Percentiles rank a stretch among this genome's conserved stretches.
Conservation (phyloP, 2,113 vertebrate genomes). For the Addax nasomaculatus region DNA sequence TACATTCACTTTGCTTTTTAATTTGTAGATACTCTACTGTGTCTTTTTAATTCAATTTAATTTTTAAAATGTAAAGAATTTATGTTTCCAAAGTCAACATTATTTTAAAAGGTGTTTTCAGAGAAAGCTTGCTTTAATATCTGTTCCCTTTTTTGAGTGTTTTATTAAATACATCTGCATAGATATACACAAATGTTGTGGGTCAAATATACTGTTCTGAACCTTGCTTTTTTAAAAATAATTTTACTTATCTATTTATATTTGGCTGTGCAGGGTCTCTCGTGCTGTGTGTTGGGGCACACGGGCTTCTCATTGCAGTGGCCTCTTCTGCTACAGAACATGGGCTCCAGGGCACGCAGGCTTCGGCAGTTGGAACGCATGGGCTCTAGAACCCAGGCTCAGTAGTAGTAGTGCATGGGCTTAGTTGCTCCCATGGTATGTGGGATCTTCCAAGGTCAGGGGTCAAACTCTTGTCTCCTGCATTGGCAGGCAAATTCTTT, state of each 20-base stretch:
- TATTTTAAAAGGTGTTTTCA: not conserved
- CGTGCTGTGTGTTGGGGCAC: not conserved
- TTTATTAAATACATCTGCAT: not conserved
- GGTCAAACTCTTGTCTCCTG: not conserved
- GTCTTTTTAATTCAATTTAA: not conserved
- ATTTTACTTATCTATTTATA: not conserved
- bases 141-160: not conserved
- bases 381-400: not conserved
- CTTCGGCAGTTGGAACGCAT: rapidly evolving
- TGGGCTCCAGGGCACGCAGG: not conserved
- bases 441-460: not conserved
- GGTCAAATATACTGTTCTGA: not conserved
- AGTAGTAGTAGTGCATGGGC: not conserved
- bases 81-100: not conserved
- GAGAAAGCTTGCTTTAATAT: not conserved
- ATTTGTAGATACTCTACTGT: not conserved
- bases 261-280: not conserved
- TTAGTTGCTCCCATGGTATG: not conserved
- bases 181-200: not conserved
- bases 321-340: not conserved
- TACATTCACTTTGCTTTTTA: not conserved
- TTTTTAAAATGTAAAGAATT: not conserved
- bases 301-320: not conserved
- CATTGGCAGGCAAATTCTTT: not conserved
- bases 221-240: not conserved